Conservation (phyloP, 1,140 invertebrate species). For the Lethrus apterus region DNA sequence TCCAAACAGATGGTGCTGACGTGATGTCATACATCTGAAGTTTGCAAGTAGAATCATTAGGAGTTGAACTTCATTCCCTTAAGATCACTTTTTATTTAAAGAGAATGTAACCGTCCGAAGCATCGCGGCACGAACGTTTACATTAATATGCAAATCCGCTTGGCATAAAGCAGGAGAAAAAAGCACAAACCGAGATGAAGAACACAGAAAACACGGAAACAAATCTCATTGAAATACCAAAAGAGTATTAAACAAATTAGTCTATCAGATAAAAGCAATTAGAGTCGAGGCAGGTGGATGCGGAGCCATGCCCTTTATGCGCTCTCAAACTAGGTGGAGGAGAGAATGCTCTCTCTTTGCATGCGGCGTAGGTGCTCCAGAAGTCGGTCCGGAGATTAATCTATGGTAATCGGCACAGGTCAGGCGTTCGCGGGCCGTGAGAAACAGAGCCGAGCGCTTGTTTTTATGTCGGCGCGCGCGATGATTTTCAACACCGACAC, state of each 20-base stretch:
- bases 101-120: too few species aligned
- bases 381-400: slow-evolving; percentile 14
- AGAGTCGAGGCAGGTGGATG: not conserved
- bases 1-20: too few species aligned
- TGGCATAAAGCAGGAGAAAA: too few species aligned
- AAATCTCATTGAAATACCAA: not conserved
- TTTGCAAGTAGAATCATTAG: too few species aligned
- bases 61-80: too few species aligned
- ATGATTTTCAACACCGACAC: not conserved
- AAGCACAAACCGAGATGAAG: not conserved
- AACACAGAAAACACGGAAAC: not conserved
- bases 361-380: slow-evolving; percentile 8
- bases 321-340: not conserved
- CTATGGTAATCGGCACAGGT: slow-evolving; percentile 16
- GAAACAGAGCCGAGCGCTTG: slow-evolving; percentile 7
- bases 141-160: too few species aligned
- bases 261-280: not conserved
- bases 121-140: too few species aligned
- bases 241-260: not conserved
- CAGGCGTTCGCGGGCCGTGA: slow-evolving; percentile 11
- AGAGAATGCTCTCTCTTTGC: not conserved
- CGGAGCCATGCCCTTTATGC: not conserved
- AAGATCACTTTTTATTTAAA: too few species aligned
- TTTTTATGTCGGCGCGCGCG: not conserved
- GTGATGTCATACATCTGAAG: too few species aligned